Base-by-base conservation (phyloP, 2,113 vertebrate genomes). In the Gallinago jamesoni region DNA sequence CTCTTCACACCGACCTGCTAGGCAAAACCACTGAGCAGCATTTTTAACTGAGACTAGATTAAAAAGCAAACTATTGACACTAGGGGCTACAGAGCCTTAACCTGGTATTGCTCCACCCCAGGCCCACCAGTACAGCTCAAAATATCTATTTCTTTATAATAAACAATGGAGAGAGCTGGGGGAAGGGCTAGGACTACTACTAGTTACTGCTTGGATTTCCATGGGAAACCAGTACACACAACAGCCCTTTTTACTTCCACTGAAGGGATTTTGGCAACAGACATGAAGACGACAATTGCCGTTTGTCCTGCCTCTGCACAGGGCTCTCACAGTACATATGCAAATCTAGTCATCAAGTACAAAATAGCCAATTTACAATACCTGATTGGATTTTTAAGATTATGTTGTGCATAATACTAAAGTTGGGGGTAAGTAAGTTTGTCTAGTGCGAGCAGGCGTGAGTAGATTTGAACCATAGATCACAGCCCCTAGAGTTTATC, bases 391-490 rank as follows among this genome's bases (percentile, higher is more conserved):
- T 87, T 96, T 92, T 94, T 86, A 92, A 93, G 76, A 86, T 86
- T 95, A 87, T 79, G 94, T 96, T 97, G 93, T 97, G 96, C 96
- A 96, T 96, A 96, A 96, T 93, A 96, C 91, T 96, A 85, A 86
- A 92, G 70, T 18, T 79, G 64, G 91, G 95, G 88, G 30, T 73
- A 92, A 68, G 69, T 94, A 92, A 68, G 69, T 94, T 94, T 90
- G 63, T 93, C 78, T 79, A 97, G 94, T 93, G 90, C 88, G 95
- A 96, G 74, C 93, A 96, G 76, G 84, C 17, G 4, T 84, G 75
- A 96, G 57, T 41, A 86, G 80, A 95, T 70, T 24, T 90, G 80
- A 94, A 90, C 77, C 62, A 69, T 37, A 47, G 53, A 73, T 70
- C 90, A 82, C 79, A 84, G 67, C 89, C 74, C 72, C 93, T 89